Evolutionary conservation across 2,888 invertebrate species (phyloP).

Genomic region (Euplagia quadripunctaria): DNA sequence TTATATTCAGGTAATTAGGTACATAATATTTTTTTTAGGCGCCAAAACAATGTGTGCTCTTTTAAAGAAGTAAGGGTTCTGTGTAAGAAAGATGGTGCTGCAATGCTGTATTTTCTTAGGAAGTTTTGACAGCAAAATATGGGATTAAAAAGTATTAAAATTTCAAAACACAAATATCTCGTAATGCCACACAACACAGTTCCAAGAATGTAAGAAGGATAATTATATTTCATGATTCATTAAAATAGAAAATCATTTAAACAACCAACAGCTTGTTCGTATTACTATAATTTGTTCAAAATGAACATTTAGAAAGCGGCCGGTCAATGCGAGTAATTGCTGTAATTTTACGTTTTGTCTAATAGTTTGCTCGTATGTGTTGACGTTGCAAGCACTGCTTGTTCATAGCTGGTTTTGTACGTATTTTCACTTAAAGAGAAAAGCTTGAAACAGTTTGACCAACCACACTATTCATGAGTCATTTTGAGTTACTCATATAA

Average conservation of each 20-base stretch:
- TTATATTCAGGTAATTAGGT: background rate
- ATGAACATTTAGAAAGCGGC: slow-evolving; percentile 54
- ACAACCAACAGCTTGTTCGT: slow-evolving; percentile 29
- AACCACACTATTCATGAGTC: slow-evolving; percentile 1
- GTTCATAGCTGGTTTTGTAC: slow-evolving; percentile 24
- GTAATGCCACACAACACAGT: background rate
- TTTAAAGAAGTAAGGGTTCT: no score
- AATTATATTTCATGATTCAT: slow-evolving; percentile 21
- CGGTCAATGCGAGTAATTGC: slow-evolving; percentile 53
- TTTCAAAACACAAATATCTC: slow-evolving; percentile 7
- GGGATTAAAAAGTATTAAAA: background rate
- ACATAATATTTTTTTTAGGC: no score
- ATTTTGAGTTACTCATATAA: slow-evolving; percentile 15
- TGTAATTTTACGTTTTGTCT: slow-evolving; percentile 51
- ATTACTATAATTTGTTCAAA: slow-evolving; percentile 51
- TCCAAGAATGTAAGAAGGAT: background rate
- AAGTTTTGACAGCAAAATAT: no score
- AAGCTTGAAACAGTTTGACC: background rate
- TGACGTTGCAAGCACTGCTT: slow-evolving; percentile 33
- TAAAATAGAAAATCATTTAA: slow-evolving; percentile 46
- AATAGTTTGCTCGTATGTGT: slow-evolving; percentile 46
- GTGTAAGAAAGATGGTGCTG: no score
- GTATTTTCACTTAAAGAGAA: slow-evolving; percentile 35
- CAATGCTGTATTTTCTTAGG: no score
- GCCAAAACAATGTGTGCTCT: no score